Evolutionary conservation across 1,140 invertebrate genomes (phyloP).

Genomic region (Macrosteles quadrilineatus): DNA sequence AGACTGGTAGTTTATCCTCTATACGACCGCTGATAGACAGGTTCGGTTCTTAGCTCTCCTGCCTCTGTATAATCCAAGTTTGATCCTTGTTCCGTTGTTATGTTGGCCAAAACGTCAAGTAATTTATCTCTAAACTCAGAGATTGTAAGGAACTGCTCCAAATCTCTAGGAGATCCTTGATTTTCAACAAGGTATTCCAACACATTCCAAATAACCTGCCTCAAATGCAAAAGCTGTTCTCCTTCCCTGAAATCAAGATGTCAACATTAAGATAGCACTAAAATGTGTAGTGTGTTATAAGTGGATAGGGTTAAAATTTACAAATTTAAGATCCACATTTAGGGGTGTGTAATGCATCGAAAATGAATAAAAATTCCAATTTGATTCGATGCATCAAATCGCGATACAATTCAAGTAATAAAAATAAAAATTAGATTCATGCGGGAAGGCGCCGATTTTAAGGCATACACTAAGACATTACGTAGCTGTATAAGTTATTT

Average conservation of each 20-base stretch:
- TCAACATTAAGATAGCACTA: background rate
- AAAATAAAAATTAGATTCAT: background rate
- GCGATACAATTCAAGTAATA: background rate
- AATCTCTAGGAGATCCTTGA: slow-evolving; percentile 21
- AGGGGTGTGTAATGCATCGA: background rate
- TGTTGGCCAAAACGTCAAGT: background rate
- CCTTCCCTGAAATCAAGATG: slow-evolving; percentile 29
- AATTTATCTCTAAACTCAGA: background rate
- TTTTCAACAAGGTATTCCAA: slow-evolving; percentile 27
- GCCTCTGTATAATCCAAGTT: background rate
- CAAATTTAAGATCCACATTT: background rate
- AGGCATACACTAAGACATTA: too few relatives aligned
- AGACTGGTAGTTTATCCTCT: background rate
- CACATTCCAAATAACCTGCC: slow-evolving; percentile 9
- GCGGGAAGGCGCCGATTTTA: background rate
- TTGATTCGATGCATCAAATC: background rate
- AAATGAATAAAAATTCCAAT: background rate
- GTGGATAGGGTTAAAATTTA: background rate
- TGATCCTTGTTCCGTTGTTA: background rate
- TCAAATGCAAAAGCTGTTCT: slow-evolving; percentile 20
- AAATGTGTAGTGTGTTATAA: background rate
- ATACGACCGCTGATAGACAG: background rate
- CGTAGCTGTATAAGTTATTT: too few relatives aligned
- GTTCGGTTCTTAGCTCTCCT: background rate
- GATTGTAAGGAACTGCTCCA: background rate